A percentile compares a stretch with the other conserved stretches of the same genome.
These are phyloP conservation scores for Rhimphoctona megacephalus DNA, from an alignment of 2,888 invertebrate species.

Conservation along the genomic window DNA sequence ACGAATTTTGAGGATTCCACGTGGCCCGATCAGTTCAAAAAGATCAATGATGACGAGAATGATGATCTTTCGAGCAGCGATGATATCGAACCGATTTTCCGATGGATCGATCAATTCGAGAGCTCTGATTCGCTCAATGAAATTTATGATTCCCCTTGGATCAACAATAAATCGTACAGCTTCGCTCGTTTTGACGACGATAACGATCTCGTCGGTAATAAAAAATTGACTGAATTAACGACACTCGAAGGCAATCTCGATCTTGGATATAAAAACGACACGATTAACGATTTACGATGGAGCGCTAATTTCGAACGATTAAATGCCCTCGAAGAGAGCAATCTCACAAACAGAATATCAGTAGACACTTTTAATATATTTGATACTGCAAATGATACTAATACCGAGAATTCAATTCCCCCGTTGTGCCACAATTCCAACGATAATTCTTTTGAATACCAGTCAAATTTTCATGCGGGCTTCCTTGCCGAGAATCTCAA, in stretches of 20 bases:
- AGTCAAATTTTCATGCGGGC: slow-evolving; percentile 21
- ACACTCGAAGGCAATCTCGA: slow-evolving; percentile 19
- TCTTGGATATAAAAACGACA: background rate
- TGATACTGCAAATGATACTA: slow-evolving; percentile 1
- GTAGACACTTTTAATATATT: slow-evolving; percentile 55
- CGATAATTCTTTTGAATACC: slow-evolving; percentile 19
- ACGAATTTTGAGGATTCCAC: slow-evolving; percentile 35
- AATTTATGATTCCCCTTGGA: background rate
- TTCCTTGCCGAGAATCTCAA: slow-evolving; percentile 29
- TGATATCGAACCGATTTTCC: slow-evolving; percentile 40
- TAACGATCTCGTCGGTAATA: background rate
- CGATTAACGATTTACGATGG: slow-evolving; percentile 7
- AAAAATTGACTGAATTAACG: slow-evolving; percentile 3
- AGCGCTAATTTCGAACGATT: slow-evolving; percentile 43
- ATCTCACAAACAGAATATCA: background rate
- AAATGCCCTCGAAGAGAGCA: slow-evolving; percentile 6
- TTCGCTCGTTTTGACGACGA: slow-evolving; percentile 39
- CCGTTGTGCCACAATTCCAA: slow-evolving; percentile 41
- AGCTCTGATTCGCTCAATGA: slow-evolving; percentile 41
- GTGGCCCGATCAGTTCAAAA: background rate
- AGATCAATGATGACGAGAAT: slow-evolving; percentile 25
- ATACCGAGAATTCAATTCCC: background rate
- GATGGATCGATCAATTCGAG: slow-evolving; percentile 55
- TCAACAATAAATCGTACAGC: slow-evolving; percentile 3
- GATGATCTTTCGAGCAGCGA: slow-evolving; percentile 24